These are phyloP conservation scores for Physella acuta DNA, from an alignment of 1,140 invertebrate genomes.

Conservation along the genomic window DNA sequence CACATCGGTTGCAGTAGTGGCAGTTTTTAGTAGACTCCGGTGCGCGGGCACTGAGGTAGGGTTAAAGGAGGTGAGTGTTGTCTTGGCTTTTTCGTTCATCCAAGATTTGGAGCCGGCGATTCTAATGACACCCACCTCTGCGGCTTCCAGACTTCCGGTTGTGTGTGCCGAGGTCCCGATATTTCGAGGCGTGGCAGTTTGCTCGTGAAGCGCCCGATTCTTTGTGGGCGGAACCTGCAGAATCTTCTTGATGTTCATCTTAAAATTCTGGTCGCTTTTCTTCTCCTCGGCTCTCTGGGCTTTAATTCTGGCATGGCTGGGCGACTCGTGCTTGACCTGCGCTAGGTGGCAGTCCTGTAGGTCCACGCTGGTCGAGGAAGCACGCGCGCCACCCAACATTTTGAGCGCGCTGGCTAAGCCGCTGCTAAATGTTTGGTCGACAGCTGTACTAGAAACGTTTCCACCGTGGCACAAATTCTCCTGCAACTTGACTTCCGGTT, in stretches of 20 bases:
- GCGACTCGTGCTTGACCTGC: neutral
- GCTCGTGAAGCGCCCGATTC: too few species aligned
- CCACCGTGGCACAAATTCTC: neutral
- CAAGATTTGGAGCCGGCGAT: neutral
- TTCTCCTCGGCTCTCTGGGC: neutral
- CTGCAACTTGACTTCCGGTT: neutral
- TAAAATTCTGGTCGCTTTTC: slow-evolving; percentile 7
- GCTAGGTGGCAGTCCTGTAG: neutral
- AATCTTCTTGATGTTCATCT: slow-evolving; percentile 8
- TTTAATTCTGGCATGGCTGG: neutral
- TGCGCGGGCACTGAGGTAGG: neutral
- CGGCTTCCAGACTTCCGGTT: neutral
- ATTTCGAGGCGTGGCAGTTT: neutral
- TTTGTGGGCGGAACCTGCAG: neutral
- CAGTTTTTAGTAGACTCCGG: neutral
- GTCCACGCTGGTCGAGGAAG: neutral
- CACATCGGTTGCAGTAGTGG: neutral
- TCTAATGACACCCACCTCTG: too few species aligned
- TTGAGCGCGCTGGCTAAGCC: neutral
- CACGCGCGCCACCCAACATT: too few species aligned
- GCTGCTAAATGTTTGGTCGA: neutral
- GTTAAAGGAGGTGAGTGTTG: neutral
- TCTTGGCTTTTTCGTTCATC: neutral
- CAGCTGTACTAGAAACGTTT: neutral
- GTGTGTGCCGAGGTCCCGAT: neutral